Percentiles rank a stretch among this genome's conserved stretches.
Conservation (phyloP, 2,797 vertebrate genomes). For the Tamandua tetradactyla region DNA sequence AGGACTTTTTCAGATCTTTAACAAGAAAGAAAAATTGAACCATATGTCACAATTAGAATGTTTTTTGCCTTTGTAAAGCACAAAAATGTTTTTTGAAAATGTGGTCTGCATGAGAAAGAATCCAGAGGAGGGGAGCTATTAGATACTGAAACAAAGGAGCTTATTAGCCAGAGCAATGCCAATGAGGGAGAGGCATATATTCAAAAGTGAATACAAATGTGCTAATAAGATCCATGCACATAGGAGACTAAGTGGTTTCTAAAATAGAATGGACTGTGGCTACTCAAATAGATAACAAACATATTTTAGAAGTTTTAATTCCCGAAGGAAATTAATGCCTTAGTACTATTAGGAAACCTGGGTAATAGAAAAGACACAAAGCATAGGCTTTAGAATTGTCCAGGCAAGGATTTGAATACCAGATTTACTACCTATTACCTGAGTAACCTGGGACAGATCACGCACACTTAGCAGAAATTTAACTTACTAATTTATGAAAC, state of each 20-base stretch:
- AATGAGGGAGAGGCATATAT: background rate
- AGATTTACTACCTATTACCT: background rate
- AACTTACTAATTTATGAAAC: background rate
- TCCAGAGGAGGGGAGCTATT: background rate
- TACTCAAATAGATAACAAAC: background rate
- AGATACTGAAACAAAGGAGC: background rate
- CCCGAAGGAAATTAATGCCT: background rate
- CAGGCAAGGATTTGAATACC: background rate
- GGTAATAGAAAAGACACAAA: background rate
- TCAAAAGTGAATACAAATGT: background rate
- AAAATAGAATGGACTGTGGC: slow-evolving; percentile 21
- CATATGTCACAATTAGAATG: slow-evolving; percentile 55
- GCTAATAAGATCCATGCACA: background rate
- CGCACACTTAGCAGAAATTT: background rate
- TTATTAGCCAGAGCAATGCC: background rate
- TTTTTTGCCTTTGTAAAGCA: slow-evolving; percentile 1
- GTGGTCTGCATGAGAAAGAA: background rate
- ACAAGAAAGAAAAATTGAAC: slow-evolving; percentile 66
- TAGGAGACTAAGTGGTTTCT: slow-evolving; percentile 22
- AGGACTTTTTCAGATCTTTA: slow-evolving; percentile 66
- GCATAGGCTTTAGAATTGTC: background rate
- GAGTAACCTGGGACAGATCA: background rate
- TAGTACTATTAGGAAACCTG: background rate
- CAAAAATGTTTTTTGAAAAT: slow-evolving; percentile 7
- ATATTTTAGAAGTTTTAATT: slow-evolving; percentile 27